These are phyloP conservation scores for Cossypha niveicapilla DNA, from an alignment of 2,797 vertebrate species.

Conservation along the genomic window DNA sequence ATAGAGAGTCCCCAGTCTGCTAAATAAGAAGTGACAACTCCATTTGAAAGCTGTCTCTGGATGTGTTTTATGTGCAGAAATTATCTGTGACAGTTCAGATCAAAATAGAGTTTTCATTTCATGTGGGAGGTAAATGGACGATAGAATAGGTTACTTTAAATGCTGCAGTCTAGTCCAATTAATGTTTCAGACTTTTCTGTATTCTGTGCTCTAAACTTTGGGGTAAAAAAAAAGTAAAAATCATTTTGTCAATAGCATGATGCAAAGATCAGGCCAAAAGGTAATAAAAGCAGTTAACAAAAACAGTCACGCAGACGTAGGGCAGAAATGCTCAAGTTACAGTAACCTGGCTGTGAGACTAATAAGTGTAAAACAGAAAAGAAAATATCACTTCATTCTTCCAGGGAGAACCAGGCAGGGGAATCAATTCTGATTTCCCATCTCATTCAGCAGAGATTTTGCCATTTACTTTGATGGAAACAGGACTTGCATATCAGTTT, in stretches of 20 bases:
- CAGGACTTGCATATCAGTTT: not conserved
- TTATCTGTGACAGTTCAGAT: constrained; percentile 77
- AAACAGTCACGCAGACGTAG: not conserved
- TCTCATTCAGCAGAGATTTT: constrained; percentile 21
- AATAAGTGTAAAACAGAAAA: constrained; percentile 33
- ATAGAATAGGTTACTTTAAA: constrained; percentile 69
- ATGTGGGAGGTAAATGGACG: constrained; percentile 66
- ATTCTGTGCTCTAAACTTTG: constrained; percentile 39
- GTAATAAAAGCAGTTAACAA: constrained; percentile 20
- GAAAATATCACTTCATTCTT: constrained; percentile 37
- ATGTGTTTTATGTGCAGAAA: constrained; percentile 78
- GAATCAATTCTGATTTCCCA: constrained; percentile 13
- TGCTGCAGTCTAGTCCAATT: constrained; percentile 67
- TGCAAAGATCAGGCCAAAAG: constrained; percentile 44
- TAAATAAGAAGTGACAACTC: constrained; percentile 92
- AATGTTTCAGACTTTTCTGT: constrained; percentile 44
- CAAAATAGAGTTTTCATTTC: constrained; percentile 79
- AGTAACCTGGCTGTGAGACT: constrained; percentile 35
- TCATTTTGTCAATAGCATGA: constrained; percentile 1
- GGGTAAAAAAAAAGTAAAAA: not conserved
- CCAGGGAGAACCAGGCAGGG: not conserved
- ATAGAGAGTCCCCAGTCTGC: constrained; percentile 81
- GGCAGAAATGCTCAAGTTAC: constrained; percentile 39
- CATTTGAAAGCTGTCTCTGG: constrained; percentile 79
- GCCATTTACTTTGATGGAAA: constrained; percentile 6